A percentile compares a stretch with the other conserved stretches of the same genome.
Evolutionary conservation across 2,113 vertebrate genomes (phyloP).

Genomic region (Eudyptes chrysolophus): DNA sequence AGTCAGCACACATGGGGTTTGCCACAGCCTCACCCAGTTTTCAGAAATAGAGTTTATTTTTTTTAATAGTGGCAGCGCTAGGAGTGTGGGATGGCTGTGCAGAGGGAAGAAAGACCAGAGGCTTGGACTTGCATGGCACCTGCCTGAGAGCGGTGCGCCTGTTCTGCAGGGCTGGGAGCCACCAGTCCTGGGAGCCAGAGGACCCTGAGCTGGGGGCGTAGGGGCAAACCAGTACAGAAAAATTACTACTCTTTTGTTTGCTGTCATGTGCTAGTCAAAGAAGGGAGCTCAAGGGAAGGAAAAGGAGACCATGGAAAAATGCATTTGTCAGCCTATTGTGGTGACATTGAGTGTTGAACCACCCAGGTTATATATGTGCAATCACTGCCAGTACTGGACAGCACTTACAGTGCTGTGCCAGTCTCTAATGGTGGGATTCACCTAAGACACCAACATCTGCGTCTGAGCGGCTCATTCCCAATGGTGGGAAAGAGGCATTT

Average conservation of each 20-base stretch:
- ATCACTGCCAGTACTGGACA: not conserved
- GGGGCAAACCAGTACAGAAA: not conserved
- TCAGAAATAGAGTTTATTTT: not conserved
- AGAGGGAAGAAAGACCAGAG: not conserved
- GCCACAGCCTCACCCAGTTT: not conserved
- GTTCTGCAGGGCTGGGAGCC: not conserved
- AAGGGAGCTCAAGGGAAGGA: not conserved
- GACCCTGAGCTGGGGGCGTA: not conserved
- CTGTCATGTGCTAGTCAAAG: not conserved
- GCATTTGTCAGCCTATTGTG: not conserved
- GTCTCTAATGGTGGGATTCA: not conserved
- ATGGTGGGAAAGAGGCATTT: not conserved
- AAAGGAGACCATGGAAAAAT: not conserved
- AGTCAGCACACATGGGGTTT: not conserved
- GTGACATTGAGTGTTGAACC: not conserved
- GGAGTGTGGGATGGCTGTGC: not conserved
- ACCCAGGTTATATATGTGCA: not conserved
- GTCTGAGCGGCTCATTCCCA: not conserved
- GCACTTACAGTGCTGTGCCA: not conserved
- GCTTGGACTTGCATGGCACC: not conserved
- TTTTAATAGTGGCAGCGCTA: not conserved
- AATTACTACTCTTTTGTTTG: not conserved
- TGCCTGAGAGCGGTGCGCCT: not conserved
- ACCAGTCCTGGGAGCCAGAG: not conserved
- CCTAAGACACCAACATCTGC: not conserved